These are phyloP conservation scores for Porites lobata DNA, from an alignment of 92 coral and sea anemone species.

Conservation along the genomic window DNA sequence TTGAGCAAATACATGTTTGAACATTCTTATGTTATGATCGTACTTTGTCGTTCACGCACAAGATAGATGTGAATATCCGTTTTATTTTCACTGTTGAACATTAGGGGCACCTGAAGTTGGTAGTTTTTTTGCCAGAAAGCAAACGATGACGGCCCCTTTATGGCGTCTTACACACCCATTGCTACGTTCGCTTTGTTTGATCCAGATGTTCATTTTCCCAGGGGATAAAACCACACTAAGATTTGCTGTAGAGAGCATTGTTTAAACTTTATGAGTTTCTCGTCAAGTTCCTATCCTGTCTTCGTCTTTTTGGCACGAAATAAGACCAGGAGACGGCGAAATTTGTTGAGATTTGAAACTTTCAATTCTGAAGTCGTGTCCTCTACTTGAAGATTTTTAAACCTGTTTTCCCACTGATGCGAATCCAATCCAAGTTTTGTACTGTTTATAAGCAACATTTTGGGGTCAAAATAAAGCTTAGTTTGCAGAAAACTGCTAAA, in stretches of 20 bases:
- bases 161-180: slow-evolving; percentile 38
- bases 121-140: slow-evolving; percentile 23
- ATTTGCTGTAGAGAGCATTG: slow-evolving; percentile 41
- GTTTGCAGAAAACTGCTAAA: too few species aligned
- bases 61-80: slow-evolving; percentile 27
- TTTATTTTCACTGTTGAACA: slow-evolving; percentile 47
- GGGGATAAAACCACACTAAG: slow-evolving; percentile 37
- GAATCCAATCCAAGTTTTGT: neutral
- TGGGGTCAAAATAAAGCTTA: too few species aligned
- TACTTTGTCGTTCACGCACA: slow-evolving; percentile 2
- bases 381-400: neutral
- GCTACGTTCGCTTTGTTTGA: neutral
- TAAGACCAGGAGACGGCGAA: neutral
- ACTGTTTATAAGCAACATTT: too few species aligned
- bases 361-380: neutral
- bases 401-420: neutral
- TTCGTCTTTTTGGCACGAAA: neutral
- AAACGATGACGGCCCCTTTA: slow-evolving; percentile 40
- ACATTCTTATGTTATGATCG: slow-evolving; percentile 1
- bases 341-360: slow-evolving; percentile 7
- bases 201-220: slow-evolving; percentile 62
- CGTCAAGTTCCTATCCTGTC: slow-evolving; percentile 19
- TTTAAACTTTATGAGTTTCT: slow-evolving; percentile 17
- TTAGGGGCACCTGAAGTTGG: slow-evolving; percentile 48
- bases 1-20: neutral